Base-by-base conservation (phyloP, 2,888 invertebrate genomes). In the Zaprionus obscuricornis region DNA sequence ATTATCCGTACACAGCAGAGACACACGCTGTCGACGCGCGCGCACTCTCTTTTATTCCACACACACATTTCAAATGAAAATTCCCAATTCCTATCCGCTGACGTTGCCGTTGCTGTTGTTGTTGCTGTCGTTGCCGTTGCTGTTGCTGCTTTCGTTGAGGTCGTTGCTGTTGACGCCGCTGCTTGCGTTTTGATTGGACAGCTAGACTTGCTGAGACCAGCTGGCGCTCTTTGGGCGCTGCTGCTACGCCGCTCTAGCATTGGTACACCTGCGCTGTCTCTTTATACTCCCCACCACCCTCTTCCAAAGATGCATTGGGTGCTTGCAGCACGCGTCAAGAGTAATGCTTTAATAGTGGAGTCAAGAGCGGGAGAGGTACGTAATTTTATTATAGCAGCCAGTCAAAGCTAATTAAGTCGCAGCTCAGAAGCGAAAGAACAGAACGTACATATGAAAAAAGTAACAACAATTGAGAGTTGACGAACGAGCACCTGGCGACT, bases 321-420 rank as follows among this genome's bases (percentile, higher is more conserved):
- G n/a, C n/a, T n/a, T 11, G 27, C n/a, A 50, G 68, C 70, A 74
- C 70, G 74, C 74, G 71, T 47, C 54, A 40, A 22, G 26, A 4
- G 20, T 1, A 6, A 6, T 7, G n/a, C n/a, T n/a, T n/a, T n/a
- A n/a, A n/a, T n/a, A n/a, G n/a, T n/a, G 13, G 8, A 3, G 27
- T 7, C 2, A 5, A 22, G 29, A 42, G 7, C 36, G 16, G 20
- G n/a, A 7, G 22, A 5, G 39, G 50, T 43, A 39, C 34, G 34
- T 60, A 63, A 77, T 55, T 82, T 66, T 56, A 60, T 60, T 71
- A 66, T 42, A 49, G 50, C 72, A 60, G 62, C 45, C 60, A 69
- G 77, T 62, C 81, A 76, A 81, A 78, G 78, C 74, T 78, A 78
- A 84, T 84, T 84, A 78, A 77, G 84, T 84, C 52, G 27, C 51